phyloP scores from a whole-genome alignment of 2,113 vertebrate species.

The Thomomys bottae region DNA sequence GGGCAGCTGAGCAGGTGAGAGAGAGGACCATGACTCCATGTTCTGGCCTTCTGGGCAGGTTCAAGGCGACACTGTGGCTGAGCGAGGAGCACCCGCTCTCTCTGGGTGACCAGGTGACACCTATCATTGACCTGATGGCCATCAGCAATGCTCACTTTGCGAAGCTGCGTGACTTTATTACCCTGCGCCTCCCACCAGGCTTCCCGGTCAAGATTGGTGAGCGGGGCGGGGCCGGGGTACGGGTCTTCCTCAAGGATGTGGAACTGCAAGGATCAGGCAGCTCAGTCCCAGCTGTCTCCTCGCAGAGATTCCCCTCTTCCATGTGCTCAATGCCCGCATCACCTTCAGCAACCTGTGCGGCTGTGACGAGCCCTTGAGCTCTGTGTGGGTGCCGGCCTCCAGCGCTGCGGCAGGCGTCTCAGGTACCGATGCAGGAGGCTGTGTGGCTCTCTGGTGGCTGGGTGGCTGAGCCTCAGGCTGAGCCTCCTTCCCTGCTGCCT shows the following conservation, averaged over 20 bases:
- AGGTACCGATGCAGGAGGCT: conserved; percentile 78
- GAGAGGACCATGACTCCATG: neutral
- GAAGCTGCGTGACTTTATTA: conserved; percentile 97
- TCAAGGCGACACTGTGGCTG: conserved; percentile 97
- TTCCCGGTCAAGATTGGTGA: conserved; percentile 98
- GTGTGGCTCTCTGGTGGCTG: fast-evolving
- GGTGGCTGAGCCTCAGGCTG: neutral
- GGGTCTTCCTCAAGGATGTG: neutral
- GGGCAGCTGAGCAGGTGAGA: neutral
- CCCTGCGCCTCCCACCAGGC: conserved; percentile 93
- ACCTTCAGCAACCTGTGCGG: conserved; percentile 97
- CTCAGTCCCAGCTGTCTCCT: neutral
- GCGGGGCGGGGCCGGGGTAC: neutral
- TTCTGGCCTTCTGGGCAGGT: conserved; percentile 84
- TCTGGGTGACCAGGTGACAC: conserved; percentile 94
- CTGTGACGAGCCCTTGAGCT: conserved; percentile 91
- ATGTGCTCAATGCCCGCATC: conserved; percentile 97
- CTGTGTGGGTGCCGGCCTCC: conserved; percentile 81
- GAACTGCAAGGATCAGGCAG: neutral
- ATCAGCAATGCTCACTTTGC: conserved; percentile 97
- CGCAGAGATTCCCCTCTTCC: conserved; percentile 97
- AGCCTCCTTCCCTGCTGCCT: neutral
- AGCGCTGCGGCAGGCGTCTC: conserved; percentile 75
- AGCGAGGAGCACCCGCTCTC: conserved; percentile 97
- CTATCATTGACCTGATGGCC: conserved; percentile 98